Conservation (phyloP, 2,888 invertebrate genomes). For the Omphaloscelis lunosa region DNA sequence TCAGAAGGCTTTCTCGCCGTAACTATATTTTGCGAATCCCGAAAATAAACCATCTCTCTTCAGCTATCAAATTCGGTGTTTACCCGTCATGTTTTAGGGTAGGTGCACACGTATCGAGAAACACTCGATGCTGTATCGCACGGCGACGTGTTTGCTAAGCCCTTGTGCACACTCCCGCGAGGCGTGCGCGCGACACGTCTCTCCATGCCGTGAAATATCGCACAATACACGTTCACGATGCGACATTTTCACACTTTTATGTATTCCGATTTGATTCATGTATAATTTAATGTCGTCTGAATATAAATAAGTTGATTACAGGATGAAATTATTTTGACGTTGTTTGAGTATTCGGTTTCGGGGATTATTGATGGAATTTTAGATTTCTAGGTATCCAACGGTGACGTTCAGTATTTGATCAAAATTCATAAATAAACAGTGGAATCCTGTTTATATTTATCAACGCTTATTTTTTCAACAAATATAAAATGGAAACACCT, state of each 20-base stretch:
- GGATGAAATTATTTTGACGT: constrained; percentile 62
- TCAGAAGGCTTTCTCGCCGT: neutral
- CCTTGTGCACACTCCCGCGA: constrained; percentile 66
- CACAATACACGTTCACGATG: constrained; percentile 64
- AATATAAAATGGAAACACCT: neutral
- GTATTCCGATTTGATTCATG: constrained; percentile 70
- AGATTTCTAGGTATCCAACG: constrained; percentile 42
- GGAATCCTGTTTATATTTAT: neutral
- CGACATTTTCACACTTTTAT: constrained; percentile 69
- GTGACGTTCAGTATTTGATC: constrained; percentile 34
- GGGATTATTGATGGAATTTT: constrained; percentile 63
- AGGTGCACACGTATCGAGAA: constrained; percentile 61
- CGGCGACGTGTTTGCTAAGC: constrained; percentile 68
- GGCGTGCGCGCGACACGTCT: constrained; percentile 68
- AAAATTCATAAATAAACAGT: constrained; percentile 17
- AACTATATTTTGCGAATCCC: neutral
- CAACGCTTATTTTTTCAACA: neutral
- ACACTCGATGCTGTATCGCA: constrained; percentile 64
- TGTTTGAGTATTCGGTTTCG: constrained; percentile 55
- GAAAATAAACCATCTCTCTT: constrained; percentile 33
- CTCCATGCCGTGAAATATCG: constrained; percentile 69
- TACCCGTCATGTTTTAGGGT: constrained; percentile 59
- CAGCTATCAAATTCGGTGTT: constrained; percentile 58
- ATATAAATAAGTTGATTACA: constrained; percentile 70
- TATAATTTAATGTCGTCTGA: constrained; percentile 71